These are phyloP conservation scores for Hycleus phaleratus DNA, from an alignment of 1,140 invertebrate species.

Conservation along the genomic window DNA sequence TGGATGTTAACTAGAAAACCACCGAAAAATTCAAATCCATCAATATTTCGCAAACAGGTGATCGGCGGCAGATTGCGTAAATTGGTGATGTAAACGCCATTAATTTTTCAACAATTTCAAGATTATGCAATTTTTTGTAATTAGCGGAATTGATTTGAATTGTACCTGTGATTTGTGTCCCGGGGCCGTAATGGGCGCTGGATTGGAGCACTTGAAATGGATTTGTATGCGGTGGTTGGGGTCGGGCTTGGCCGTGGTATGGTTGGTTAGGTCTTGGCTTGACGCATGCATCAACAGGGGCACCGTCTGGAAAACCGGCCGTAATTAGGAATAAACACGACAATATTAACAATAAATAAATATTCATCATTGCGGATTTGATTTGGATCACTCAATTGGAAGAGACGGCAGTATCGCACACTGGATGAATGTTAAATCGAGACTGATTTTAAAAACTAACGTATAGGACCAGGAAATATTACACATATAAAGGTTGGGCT, in stretches of 20 bases:
- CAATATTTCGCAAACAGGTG: background rate
- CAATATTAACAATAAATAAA: conserved; percentile 4
- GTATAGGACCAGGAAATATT: conserved; percentile 14
- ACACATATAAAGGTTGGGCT: conserved; percentile 2
- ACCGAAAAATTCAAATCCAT: background rate
- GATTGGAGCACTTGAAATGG: conserved; percentile 61
- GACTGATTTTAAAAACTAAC: conserved; percentile 8
- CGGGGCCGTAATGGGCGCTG: conserved; percentile 52
- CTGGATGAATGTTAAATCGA: conserved; percentile 2
- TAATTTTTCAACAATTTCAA: background rate
- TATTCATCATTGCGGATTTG: background rate
- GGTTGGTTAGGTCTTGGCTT: conserved; percentile 63
- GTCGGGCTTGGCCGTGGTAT: conserved; percentile 60
- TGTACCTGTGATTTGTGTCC: conserved; percentile 56
- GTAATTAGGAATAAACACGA: conserved; percentile 17
- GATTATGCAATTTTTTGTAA: background rate
- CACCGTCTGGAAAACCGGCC: conserved; percentile 61
- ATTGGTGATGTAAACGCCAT: background rate
- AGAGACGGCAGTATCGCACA: background rate
- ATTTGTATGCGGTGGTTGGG: conserved; percentile 52
- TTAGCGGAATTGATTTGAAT: background rate
- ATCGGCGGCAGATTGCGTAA: background rate
- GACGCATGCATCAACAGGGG: conserved; percentile 68
- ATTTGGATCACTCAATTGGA: background rate
- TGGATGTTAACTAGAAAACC: conserved; percentile 49